These are phyloP conservation scores for Campopleginae sp. DNA, from an alignment of 2,888 invertebrate genomes.

Conservation along the genomic window DNA sequence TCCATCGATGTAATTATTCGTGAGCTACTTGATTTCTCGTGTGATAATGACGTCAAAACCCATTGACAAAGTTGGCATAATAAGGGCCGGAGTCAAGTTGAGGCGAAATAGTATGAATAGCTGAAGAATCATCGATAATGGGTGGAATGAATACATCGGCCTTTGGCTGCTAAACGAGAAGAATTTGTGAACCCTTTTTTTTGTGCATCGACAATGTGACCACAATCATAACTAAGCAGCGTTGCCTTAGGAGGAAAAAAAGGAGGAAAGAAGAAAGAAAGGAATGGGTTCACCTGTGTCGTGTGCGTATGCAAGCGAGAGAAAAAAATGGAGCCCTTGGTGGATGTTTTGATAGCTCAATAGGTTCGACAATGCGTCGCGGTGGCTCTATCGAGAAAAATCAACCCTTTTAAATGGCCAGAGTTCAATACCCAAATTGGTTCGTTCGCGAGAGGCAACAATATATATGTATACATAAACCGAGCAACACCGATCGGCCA, in stretches of 20 bases:
- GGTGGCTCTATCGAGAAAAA: constrained; percentile 46
- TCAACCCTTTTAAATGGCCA: constrained; percentile 79
- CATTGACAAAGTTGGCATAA: background rate
- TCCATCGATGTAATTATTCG: background rate
- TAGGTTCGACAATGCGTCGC: constrained; percentile 78
- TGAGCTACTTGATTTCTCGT: background rate
- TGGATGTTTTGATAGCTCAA: constrained; percentile 84
- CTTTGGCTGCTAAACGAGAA: constrained; percentile 66
- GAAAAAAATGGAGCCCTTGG: constrained; percentile 73
- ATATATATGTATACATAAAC: constrained; percentile 61
- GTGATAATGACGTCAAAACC: background rate
- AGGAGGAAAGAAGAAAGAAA: constrained; percentile 2
- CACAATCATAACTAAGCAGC: constrained; percentile 40
- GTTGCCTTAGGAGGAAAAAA: background rate
- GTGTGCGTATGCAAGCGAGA: constrained; percentile 30
- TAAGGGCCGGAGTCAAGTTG: background rate
- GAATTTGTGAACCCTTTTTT: constrained; percentile 67
- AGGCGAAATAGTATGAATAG: constrained; percentile 49
- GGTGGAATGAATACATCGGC: constrained; percentile 42
- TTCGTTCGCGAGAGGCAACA: constrained; percentile 73
- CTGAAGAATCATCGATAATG: constrained; percentile 64
- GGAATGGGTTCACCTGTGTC: constrained; percentile 75
- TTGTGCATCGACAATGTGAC: constrained; percentile 63
- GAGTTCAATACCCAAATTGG: constrained; percentile 83
- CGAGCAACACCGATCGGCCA: constrained; percentile 37